phyloP scores from a whole-genome alignment of 2,113 vertebrate species.

The Reinhardtius hippoglossoides region DNA sequence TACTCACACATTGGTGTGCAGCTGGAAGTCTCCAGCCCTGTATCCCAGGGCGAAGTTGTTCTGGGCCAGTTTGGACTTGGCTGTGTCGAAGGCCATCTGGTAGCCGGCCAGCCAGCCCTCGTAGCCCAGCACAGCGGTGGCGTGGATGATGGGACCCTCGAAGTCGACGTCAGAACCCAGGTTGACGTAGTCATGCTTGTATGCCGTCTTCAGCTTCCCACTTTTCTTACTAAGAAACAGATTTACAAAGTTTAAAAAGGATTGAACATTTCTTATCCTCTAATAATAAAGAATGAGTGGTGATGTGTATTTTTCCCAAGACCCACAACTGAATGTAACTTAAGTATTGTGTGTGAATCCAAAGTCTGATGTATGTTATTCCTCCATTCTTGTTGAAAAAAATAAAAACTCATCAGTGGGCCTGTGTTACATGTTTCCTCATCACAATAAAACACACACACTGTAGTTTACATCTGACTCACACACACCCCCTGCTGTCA shows the following conservation, averaged over 20 bases:
- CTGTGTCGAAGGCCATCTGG: conserved; percentile 96
- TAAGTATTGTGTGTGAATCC: too few species aligned
- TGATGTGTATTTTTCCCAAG: background rate
- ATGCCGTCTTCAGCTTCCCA: conserved; percentile 94
- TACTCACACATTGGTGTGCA: conserved; percentile 97
- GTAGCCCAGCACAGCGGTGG: conserved; percentile 90
- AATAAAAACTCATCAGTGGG: too few species aligned
- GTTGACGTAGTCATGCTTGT: conserved; percentile 92
- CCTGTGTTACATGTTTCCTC: too few species aligned
- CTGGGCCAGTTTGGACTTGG: conserved; percentile 93
- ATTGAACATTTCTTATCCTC: background rate
- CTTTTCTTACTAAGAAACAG: conserved; percentile 89
- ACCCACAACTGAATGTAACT: background rate
- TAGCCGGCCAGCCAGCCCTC: conserved; percentile 96
- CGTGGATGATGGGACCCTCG: conserved; percentile 92
- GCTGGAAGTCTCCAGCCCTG: conserved; percentile 92
- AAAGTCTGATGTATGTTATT: too few species aligned
- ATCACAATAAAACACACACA: too few species aligned
- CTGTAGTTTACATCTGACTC: too few species aligned
- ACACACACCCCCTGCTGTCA: too few species aligned
- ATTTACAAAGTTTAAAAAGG: background rate
- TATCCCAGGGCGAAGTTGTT: conserved; percentile 96
- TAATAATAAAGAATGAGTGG: background rate
- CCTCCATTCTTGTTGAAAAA: too few species aligned
- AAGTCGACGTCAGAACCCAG: conserved; percentile 92